phyloP scores from a whole-genome alignment of 1,140 invertebrate species.

The Drosophila nikananu region DNA sequence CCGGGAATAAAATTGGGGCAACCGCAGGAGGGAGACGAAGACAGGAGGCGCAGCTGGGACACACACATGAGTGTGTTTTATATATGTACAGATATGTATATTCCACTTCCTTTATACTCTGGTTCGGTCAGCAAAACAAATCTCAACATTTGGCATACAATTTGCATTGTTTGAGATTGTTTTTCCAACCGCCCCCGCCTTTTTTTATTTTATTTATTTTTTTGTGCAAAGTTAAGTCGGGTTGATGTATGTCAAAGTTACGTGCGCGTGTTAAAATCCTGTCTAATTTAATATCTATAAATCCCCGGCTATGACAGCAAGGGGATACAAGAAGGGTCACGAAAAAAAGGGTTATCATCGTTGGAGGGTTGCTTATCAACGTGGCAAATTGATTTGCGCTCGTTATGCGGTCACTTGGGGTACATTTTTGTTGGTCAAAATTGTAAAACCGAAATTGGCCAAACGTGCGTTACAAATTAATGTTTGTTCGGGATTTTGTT shows the following conservation, averaged over 20 bases:
- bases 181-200: conserved; percentile 1
- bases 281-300: conserved; percentile 83
- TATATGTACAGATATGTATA: conserved; percentile 1
- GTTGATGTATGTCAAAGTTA: conserved; percentile 81
- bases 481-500: conserved; percentile 78
- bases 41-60: conserved; percentile 50
- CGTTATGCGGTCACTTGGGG: conserved; percentile 81
- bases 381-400: conserved; percentile 81
- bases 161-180: conserved; percentile 66
- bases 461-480: conserved; percentile 83
- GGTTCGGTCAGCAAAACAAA: conserved; percentile 72
- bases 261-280: conserved; percentile 78
- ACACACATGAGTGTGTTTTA: conserved; percentile 44
- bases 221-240: conserved; percentile 62
- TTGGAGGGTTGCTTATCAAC: conserved; percentile 75
- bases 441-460: conserved; percentile 79
- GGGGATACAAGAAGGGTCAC: background rate
- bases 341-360: conserved; percentile 53
- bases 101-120: conserved; percentile 25
- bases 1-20: conserved; percentile 70
- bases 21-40: conserved; percentile 27
- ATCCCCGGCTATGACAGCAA: conserved; percentile 67
- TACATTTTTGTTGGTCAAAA: conserved; percentile 77
- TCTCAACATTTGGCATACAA: conserved; percentile 75
- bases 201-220: conserved; percentile 13